These are phyloP conservation scores for Champsocephalus gunnari DNA, from an alignment of 2,797 vertebrate species.

Conservation along the genomic window DNA sequence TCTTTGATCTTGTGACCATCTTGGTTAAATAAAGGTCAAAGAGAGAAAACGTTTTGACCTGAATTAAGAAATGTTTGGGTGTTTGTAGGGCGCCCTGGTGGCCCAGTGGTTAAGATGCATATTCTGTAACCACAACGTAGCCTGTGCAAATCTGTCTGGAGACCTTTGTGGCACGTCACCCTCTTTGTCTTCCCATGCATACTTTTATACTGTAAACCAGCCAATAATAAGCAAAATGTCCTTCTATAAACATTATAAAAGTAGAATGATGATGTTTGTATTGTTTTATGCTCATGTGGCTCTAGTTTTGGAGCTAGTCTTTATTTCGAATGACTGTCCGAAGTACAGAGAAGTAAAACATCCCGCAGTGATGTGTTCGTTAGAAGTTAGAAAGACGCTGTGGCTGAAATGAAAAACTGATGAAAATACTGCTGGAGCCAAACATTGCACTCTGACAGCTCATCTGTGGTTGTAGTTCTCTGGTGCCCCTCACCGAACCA, in stretches of 20 bases:
- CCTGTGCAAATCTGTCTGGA: conserved; percentile 20
- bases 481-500: conserved; percentile 74
- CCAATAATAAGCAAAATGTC: conserved; percentile 3
- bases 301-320: background rate
- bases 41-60: conserved; percentile 52
- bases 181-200: conserved; percentile 38
- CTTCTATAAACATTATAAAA: background rate
- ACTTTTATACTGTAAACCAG: conserved; percentile 11
- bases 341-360: conserved; percentile 14
- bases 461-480: conserved; percentile 78
- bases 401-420: conserved; percentile 32
- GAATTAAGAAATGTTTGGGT: conserved; percentile 53
- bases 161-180: conserved; percentile 32
- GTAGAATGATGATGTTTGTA: background rate
- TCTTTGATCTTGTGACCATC: conserved; percentile 50
- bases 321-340: conserved; percentile 22
- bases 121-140: conserved; percentile 41
- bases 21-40: conserved; percentile 53
- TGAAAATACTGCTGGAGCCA: conserved; percentile 40
- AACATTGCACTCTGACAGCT: conserved; percentile 67
- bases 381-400: conserved; percentile 7
- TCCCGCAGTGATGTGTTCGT: background rate
- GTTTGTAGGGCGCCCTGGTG: conserved; percentile 44
- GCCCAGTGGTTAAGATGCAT: conserved; percentile 42
- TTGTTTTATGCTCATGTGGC: conserved; percentile 6